These are phyloP conservation scores for Agrotis segetum DNA, from an alignment of 2,888 invertebrate species.

Conservation along the genomic window DNA sequence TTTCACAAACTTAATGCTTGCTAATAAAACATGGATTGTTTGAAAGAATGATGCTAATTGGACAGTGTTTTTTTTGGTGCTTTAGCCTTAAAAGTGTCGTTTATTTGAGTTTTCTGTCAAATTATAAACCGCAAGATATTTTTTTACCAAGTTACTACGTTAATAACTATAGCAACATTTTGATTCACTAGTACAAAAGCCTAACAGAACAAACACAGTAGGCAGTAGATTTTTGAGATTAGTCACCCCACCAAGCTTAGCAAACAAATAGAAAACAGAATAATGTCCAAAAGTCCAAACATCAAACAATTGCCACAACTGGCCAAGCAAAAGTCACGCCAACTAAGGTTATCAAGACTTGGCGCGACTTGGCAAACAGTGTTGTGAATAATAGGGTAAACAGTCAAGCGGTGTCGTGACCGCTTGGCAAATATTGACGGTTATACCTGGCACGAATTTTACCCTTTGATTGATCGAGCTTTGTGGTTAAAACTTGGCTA, in stretches of 20 bases:
- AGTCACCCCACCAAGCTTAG: conserved; percentile 61
- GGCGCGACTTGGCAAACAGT: conserved; percentile 81
- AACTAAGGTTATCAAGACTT: conserved; percentile 71
- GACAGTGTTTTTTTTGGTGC: conserved; percentile 31
- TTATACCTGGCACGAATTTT: conserved; percentile 79
- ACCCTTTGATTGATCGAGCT: conserved; percentile 88
- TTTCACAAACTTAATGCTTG: conserved; percentile 58
- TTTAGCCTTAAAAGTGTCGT: conserved; percentile 15
- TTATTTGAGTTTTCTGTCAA: conserved; percentile 3
- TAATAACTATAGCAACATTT: not conserved
- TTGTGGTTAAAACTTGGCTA: conserved; percentile 71
- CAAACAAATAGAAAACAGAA: conserved; percentile 66
- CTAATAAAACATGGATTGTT: conserved; percentile 59
- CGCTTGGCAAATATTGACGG: conserved; percentile 85
- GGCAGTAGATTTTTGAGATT: conserved; percentile 56
- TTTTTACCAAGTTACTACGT: not conserved
- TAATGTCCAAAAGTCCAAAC: conserved; percentile 66
- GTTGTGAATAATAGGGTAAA: conserved; percentile 87
- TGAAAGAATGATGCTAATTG: conserved; percentile 46
- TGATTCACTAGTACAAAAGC: conserved; percentile 26
- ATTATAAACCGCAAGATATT: not conserved
- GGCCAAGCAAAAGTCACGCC: conserved; percentile 81
- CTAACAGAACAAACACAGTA: conserved; percentile 43
- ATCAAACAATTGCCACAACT: conserved; percentile 76
- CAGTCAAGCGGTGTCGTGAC: conserved; percentile 83